Base-by-base conservation (phyloP, 2,888 invertebrate species). In the Steromphala cineraria region DNA sequence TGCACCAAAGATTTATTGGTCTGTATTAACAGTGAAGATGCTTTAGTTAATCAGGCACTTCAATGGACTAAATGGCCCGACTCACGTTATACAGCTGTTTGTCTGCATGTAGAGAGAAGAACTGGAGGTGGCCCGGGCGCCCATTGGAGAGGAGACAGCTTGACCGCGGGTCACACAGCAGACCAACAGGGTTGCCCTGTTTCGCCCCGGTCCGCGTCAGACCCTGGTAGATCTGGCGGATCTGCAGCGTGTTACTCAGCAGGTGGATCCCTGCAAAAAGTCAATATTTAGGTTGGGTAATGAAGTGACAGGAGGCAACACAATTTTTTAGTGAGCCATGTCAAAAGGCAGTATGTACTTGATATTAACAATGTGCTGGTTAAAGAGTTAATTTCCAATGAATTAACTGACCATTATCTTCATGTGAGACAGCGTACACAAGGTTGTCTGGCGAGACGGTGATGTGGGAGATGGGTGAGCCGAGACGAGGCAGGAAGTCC, bases 51-150 rank as follows among this genome's bases (percentile, higher is more conserved):
- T 4, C 36, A 7, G 36, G 4, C 36, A 46, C 13, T 10, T 10
- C 46, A 46, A 10, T 10, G 10, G 10, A 46, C 46, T 46, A 46
- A 13, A 8, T 4, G 1, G 1, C 4, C 4, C 5, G 24, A 86
- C 95, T 95, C 93, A 96, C 96, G 94, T 96, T 96, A 90, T 95
- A 96, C 0, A 96, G 92, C 81, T 96, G 94, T 88, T 94, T 95
- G 89, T 95, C 95, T 4, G 95, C 86, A 67, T 85, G 85, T 17
- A 90, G 95, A 67, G 95, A 95, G 92, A 95, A 96, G 94, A 96
- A 96, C 92, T 97, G 97, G 71, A 97, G 93, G 87, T 96, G 96
- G 17, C 97, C 97, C 0, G 95, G 94, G 84, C 95, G 94, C 52
- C 96, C 96, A 91, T 96, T 97, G 82, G 96, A 94, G 53, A 96